phyloP scores from a whole-genome alignment of 2,797 vertebrate genomes.

The Eulemur mongoz region DNA sequence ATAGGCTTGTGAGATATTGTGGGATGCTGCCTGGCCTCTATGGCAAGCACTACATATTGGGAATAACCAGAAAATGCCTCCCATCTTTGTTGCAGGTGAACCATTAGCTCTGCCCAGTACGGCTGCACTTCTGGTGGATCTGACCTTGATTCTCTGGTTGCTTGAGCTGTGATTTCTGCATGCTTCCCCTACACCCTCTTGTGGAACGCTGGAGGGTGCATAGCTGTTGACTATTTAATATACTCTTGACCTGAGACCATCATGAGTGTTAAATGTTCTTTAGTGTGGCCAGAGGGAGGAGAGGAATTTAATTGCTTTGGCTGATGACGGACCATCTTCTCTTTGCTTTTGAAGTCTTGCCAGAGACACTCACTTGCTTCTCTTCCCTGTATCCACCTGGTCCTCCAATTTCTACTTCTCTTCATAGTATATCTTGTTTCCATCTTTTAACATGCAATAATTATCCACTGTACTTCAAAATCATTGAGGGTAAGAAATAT shows the following conservation, averaged over 20 bases:
- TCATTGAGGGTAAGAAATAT: neutral
- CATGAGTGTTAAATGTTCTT: neutral
- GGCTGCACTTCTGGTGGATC: neutral
- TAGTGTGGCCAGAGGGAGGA: neutral
- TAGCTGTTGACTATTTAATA: neutral
- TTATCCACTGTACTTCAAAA: neutral
- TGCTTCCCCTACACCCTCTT: neutral
- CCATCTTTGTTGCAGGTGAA: neutral
- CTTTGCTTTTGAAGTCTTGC: constrained; percentile 41
- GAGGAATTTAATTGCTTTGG: neutral
- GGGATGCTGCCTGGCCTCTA: neutral
- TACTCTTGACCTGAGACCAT: neutral
- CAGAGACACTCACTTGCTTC: neutral
- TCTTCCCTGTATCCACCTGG: neutral
- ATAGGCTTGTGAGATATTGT: neutral
- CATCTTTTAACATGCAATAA: neutral
- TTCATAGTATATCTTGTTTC: neutral
- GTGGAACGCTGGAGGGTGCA: neutral
- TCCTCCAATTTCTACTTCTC: neutral
- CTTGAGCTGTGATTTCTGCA: neutral
- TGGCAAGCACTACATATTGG: neutral
- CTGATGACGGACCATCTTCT: neutral
- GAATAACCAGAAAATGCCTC: neutral
- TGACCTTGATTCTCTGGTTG: neutral
- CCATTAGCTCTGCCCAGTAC: neutral